Evolutionary conservation across 2,113 vertebrate species (phyloP).

Genomic region (Oryctolagus cuniculus): mOryCun1.1 NC_091439.1:70473501-70474000

Average conservation of each 20-base stretch:
- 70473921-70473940: background rate
- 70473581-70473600: background rate
- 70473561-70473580: background rate
- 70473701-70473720: background rate
- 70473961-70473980: slow-evolving; percentile 23
- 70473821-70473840: background rate
- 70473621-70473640: background rate
- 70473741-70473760: background rate
- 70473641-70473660: background rate
- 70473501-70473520: background rate
- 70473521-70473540: background rate
- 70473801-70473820: fast-evolving
- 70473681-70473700: background rate
- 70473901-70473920: background rate
- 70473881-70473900: background rate
- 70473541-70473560: background rate
- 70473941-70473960: background rate
- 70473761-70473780: background rate
- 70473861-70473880: background rate
- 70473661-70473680: background rate
- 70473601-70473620: background rate
- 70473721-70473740: background rate
- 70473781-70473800: background rate
- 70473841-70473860: background rate
- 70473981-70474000: slow-evolving; percentile 64